A percentile compares a stretch with the other conserved stretches of the same genome.
phyloP scores from a whole-genome alignment of 2,797 vertebrate genomes.

The Paedocypris micromegethes region DNA sequence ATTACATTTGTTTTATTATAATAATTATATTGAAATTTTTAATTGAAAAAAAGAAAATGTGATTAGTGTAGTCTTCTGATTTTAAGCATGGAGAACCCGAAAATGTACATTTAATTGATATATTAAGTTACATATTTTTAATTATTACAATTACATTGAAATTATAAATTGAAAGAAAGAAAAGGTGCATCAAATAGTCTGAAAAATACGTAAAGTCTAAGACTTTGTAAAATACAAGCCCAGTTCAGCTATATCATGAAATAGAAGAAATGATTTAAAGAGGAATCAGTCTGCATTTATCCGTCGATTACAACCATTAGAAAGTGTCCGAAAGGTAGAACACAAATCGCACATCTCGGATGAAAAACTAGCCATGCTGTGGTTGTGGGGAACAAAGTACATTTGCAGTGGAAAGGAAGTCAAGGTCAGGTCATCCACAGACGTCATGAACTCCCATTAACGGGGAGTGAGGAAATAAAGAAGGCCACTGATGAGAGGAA shows the following conservation, averaged over 20 bases:
- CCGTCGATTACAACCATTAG: conserved; percentile 28
- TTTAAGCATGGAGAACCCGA: no score
- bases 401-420: conserved; percentile 46
- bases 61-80: no score
- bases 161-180: no score
- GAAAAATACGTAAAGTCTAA: conserved; percentile 7
- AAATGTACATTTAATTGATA: no score
- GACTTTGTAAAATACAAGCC: conserved; percentile 12
- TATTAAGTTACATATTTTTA: no score
- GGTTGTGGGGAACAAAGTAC: conserved; percentile 51
- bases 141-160: no score
- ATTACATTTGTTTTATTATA: no score
- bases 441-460: conserved; percentile 63
- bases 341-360: conserved; percentile 47
- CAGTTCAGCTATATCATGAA: neutral
- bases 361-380: conserved; percentile 43
- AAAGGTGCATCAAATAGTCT: no score
- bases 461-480: conserved; percentile 60
- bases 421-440: conserved; percentile 63
- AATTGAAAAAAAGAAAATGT: no score
- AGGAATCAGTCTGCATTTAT: conserved; percentile 3
- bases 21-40: no score
- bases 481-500: conserved; percentile 64
- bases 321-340: conserved; percentile 46
- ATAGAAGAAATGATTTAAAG: neutral